phyloP scores from a whole-genome alignment of 2,113 vertebrate genomes.

The Azemiops feae region DNA sequence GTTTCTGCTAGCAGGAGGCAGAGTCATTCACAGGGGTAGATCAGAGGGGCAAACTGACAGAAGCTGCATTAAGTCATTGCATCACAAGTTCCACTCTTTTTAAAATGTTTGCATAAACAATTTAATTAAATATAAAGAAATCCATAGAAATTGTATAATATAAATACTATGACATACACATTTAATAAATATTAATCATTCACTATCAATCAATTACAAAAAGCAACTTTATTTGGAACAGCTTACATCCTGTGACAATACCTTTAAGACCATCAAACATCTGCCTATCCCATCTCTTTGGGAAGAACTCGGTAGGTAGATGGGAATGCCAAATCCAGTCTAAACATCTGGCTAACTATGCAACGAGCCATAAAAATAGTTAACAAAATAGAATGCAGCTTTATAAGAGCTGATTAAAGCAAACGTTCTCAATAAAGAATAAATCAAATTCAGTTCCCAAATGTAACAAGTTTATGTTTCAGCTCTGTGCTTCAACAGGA shows the following conservation, averaged over 20 bases:
- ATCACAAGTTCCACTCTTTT: background rate
- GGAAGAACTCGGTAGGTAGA: no score
- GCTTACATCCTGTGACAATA: no score
- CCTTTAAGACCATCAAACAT: no score
- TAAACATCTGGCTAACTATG: no score
- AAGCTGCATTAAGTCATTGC: background rate
- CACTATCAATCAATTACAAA: no score
- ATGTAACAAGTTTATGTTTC: conserved; percentile 66
- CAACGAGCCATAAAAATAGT: background rate
- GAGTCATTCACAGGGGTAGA: background rate
- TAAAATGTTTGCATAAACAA: no score
- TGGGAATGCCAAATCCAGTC: no score
- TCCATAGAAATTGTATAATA: background rate
- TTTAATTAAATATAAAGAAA: background rate
- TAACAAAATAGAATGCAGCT: background rate
- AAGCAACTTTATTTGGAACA: no score
- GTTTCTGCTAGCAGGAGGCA: background rate
- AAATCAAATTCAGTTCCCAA: conserved; percentile 74
- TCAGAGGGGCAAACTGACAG: background rate
- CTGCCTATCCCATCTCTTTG: no score
- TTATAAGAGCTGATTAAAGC: background rate
- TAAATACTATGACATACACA: background rate
- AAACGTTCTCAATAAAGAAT: conserved; percentile 64
- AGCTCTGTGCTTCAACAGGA: conserved; percentile 72
- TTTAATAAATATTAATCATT: background rate